Evolutionary conservation across 2,888 invertebrate species (phyloP).

Genomic region (Onchidella celtica): DNA sequence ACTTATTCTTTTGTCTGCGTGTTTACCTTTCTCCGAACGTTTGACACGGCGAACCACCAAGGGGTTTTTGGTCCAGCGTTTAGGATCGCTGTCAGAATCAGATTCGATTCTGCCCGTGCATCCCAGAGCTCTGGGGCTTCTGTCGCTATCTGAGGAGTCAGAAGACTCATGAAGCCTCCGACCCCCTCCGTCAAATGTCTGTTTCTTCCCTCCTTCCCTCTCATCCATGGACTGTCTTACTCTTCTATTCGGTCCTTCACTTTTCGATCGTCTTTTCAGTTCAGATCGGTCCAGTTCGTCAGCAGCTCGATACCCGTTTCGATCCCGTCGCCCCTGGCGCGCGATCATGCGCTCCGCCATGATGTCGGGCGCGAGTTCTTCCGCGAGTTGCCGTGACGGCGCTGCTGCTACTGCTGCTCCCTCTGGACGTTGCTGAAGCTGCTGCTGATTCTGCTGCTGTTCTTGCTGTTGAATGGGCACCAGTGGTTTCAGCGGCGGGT

Average conservation of each 20-base stretch:
- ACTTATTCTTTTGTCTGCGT: constrained; percentile 62
- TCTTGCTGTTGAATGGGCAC: background rate
- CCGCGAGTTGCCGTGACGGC: background rate
- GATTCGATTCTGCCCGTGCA: constrained; percentile 55
- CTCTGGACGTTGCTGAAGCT: constrained; percentile 13
- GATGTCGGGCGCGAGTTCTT: background rate
- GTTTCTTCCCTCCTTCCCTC: constrained; percentile 43
- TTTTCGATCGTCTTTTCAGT: constrained; percentile 67
- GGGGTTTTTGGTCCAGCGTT: constrained; percentile 72
- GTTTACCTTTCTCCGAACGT: constrained; percentile 55
- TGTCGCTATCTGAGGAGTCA: constrained; percentile 62
- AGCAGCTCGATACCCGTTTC: constrained; percentile 43
- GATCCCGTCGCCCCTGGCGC: constrained; percentile 57
- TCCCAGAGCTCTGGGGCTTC: background rate
- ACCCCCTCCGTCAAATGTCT: constrained; percentile 53
- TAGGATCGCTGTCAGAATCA: constrained; percentile 64
- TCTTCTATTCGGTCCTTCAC: constrained; percentile 67
- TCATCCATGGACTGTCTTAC: constrained; percentile 55
- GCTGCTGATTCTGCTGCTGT: constrained; percentile 23
- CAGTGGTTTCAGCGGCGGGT: constrained; percentile 24
- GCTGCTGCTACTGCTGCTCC: constrained; percentile 16
- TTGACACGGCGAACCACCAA: constrained; percentile 64
- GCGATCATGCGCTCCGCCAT: constrained; percentile 68
- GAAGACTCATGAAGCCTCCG: constrained; percentile 43
- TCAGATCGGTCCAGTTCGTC: constrained; percentile 54